Percentiles rank a stretch among this genome's conserved stretches.
Conservation (phyloP, 2,888 invertebrate genomes). For the Galerucella nymphaeae region DNA sequence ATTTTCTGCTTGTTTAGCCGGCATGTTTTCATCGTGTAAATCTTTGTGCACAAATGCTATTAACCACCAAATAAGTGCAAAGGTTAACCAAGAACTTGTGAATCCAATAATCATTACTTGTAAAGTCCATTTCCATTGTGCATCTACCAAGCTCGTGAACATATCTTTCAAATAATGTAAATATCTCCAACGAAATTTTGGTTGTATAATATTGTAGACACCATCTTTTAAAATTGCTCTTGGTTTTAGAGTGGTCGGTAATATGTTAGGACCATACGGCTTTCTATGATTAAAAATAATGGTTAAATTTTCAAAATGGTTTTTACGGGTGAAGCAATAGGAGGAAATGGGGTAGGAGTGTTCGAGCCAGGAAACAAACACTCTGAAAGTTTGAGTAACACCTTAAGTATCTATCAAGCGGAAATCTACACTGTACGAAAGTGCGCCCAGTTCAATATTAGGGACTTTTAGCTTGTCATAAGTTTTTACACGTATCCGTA, state of each 20-base stretch:
- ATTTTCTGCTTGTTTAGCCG: slow-evolving; percentile 66
- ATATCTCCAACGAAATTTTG: slow-evolving; percentile 81
- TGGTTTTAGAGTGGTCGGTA: slow-evolving; percentile 73
- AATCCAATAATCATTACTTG: slow-evolving; percentile 90
- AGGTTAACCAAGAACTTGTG: slow-evolving; percentile 91
- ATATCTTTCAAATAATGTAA: slow-evolving; percentile 83
- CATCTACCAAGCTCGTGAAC: slow-evolving; percentile 91
- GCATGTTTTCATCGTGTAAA: slow-evolving; percentile 72
- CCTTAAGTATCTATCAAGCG: too few species aligned
- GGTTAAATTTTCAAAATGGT: not conserved
- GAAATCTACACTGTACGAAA: too few species aligned
- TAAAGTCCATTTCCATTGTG: slow-evolving; percentile 95
- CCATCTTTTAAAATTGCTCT: slow-evolving; percentile 95
- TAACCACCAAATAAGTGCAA: slow-evolving; percentile 95
- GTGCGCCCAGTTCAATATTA: too few species aligned
- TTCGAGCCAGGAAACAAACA: too few species aligned
- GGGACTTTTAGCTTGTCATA: too few species aligned
- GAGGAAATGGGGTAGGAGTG: too few species aligned
- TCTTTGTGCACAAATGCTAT: slow-evolving; percentile 95
- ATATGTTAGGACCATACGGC: slow-evolving; percentile 48
- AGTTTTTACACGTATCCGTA: too few species aligned
- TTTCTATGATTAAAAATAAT: slow-evolving; percentile 39
- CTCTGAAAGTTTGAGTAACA: too few species aligned
- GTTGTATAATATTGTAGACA: slow-evolving; percentile 93
- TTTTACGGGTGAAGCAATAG: not conserved